Conservation (phyloP, 2,888 invertebrate species). For the Caenorhabditis zanzibari region DNA sequence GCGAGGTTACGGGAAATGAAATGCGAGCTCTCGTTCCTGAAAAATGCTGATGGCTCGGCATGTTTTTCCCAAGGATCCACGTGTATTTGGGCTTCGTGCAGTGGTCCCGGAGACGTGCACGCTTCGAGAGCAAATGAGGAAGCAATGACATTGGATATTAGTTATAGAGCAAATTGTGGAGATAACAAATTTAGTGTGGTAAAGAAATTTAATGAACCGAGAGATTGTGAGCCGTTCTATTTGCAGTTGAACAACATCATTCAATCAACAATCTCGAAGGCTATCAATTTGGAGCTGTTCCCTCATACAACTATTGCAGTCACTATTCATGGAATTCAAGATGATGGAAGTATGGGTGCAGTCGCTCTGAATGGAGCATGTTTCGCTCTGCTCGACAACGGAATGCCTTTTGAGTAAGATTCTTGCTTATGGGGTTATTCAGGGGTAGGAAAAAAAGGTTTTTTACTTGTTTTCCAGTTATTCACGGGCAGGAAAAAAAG, state of each 20-base stretch:
- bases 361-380: constrained; percentile 71
- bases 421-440: too few relatives aligned
- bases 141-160: constrained; percentile 68
- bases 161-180: constrained; percentile 64
- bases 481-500: too few relatives aligned
- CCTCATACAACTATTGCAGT: constrained; percentile 70
- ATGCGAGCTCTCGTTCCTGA: constrained; percentile 63
- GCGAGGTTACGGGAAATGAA: constrained; percentile 43
- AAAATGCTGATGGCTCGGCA: constrained; percentile 69
- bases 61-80: constrained; percentile 71
- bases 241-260: constrained; percentile 69
- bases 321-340: constrained; percentile 73
- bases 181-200: constrained; percentile 66
- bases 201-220: not conserved
- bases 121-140: constrained; percentile 67
- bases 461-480: too few relatives aligned
- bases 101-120: constrained; percentile 73
- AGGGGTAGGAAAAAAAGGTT: too few relatives aligned
- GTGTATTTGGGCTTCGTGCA: constrained; percentile 70
- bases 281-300: constrained; percentile 69
- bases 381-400: constrained; percentile 72
- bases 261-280: constrained; percentile 61
- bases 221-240: too few relatives aligned
- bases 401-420: constrained; percentile 63
- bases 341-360: constrained; percentile 71